A percentile compares a stretch with the other conserved stretches of the same genome.
These are phyloP conservation scores for Microctonus brassicae DNA, from an alignment of 2,888 invertebrate species.

Conservation along the genomic window DNA sequence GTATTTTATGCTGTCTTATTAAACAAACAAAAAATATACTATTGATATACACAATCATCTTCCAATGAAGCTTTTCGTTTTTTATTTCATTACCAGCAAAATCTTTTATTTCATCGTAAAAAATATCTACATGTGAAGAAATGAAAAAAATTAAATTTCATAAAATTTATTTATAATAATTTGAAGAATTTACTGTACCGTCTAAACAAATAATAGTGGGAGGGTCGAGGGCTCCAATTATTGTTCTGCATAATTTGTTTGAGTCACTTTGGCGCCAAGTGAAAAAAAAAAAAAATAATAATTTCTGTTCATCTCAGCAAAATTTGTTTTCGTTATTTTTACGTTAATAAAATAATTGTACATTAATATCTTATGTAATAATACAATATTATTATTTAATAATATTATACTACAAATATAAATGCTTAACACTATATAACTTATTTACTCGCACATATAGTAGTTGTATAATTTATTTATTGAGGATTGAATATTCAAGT, in stretches of 20 bases:
- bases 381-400: conserved; percentile 13
- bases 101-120: not conserved
- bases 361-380: not conserved
- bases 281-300: no score
- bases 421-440: not conserved
- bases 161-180: no score
- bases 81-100: not conserved
- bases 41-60: not conserved
- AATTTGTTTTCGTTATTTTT: not conserved
- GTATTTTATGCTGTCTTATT: not conserved
- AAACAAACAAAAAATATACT: not conserved
- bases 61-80: not conserved
- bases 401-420: conserved; percentile 7
- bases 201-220: no score
- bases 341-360: not conserved
- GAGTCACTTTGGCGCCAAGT: no score
- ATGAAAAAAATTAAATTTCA: no score
- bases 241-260: no score
- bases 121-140: not conserved
- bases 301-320: no score
- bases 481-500: conserved; percentile 8
- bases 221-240: no score
- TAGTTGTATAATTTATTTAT: conserved; percentile 5
- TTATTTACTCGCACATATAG: conserved; percentile 1
- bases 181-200: no score